Conservation (phyloP, 2,888 invertebrate species). For the Sarcophaga carnaria region DNA sequence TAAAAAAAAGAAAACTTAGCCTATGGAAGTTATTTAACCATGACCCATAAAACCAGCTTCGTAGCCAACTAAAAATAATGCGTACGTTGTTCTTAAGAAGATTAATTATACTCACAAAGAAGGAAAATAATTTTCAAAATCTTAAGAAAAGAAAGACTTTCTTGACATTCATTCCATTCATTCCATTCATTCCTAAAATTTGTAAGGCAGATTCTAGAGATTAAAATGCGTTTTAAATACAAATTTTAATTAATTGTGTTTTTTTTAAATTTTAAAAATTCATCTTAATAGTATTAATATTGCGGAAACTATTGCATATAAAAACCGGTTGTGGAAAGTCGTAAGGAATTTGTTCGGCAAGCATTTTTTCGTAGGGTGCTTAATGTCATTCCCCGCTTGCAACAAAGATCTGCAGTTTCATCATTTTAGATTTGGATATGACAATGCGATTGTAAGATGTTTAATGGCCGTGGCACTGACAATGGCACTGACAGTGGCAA, state of each 20-base stretch:
- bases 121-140: constrained; percentile 4
- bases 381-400: background rate
- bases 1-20: background rate
- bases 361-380: background rate
- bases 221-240: no score
- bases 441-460: background rate
- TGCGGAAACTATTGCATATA: no score
- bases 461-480: background rate
- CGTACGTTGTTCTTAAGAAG: constrained; percentile 11
- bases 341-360: background rate
- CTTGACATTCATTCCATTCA: no score
- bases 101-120: constrained; percentile 34
- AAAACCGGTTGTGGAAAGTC: background rate
- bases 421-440: no score
- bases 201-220: no score
- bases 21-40: constrained; percentile 29
- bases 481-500: background rate
- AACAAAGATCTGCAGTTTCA: no score
- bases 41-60: constrained; percentile 33
- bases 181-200: no score
- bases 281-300: background rate
- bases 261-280: no score
- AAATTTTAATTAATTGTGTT: no score
- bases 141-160: no score
- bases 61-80: background rate